Percentiles rank a stretch among this genome's conserved stretches.
phyloP scores from a whole-genome alignment of 2,888 invertebrate genomes.

The Villa cingulata region DNA sequence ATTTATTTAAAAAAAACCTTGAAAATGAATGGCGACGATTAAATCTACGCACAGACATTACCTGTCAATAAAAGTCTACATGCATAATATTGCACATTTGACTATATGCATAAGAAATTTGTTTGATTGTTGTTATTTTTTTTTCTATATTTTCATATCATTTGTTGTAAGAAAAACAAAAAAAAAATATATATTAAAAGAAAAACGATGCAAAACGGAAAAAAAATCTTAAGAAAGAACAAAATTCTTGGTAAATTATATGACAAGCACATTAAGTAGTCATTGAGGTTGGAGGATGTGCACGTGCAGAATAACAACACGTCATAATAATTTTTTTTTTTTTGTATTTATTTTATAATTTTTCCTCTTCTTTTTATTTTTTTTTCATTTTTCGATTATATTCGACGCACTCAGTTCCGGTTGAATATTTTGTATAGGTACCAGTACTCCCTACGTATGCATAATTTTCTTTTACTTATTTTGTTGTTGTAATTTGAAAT shows the following conservation, averaged over 20 bases:
- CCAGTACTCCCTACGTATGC: no score
- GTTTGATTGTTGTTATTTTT: not conserved
- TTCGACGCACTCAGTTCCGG: constrained; percentile 11
- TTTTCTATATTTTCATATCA: not conserved
- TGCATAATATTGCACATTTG: no score
- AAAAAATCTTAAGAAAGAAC: not conserved
- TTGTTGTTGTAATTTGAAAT: no score
- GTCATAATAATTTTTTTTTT: not conserved
- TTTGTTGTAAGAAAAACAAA: no score
- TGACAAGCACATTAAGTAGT: constrained; percentile 7
- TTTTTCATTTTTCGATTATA: no score
- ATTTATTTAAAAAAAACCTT: not conserved
- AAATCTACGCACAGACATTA: constrained; percentile 1
- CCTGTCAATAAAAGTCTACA: constrained; percentile 7
- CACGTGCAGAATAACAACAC: constrained; percentile 8
- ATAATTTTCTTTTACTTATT: no score
- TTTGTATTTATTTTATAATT: no score
- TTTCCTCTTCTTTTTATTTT: no score
- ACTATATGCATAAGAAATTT: no score
- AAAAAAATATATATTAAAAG: no score
- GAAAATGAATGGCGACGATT: not conserved
- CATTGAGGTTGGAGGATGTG: constrained; percentile 7
- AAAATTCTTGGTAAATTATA: constrained; percentile 4
- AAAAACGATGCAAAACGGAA: no score
- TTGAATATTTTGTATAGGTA: not conserved